phyloP scores from a whole-genome alignment of 1,140 invertebrate genomes.

The Arctopsyche grandis region DNA sequence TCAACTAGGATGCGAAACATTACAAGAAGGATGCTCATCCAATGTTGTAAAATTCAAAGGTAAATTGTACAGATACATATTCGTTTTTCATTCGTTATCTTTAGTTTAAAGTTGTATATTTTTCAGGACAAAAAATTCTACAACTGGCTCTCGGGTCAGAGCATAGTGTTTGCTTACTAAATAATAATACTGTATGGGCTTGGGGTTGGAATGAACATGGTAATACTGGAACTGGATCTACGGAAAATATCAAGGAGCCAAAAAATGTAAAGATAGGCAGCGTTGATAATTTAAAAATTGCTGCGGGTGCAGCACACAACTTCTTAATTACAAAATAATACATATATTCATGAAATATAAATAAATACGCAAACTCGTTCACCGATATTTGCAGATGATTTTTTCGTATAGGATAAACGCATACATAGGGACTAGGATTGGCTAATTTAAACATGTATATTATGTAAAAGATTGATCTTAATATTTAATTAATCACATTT shows the following conservation, averaged over 20 bases:
- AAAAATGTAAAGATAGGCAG: slow-evolving; percentile 20
- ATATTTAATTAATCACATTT: too few species aligned
- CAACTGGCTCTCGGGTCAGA: slow-evolving; percentile 79
- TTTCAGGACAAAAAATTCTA: slow-evolving; percentile 63
- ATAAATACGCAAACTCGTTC: too few species aligned
- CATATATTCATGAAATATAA: too few species aligned
- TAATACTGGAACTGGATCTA: slow-evolving; percentile 80
- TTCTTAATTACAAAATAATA: slow-evolving; percentile 56
- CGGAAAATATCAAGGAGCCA: slow-evolving; percentile 67
- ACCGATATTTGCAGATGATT: too few species aligned
- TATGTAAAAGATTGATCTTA: too few species aligned
- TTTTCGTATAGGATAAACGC: too few species aligned
- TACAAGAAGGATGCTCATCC: slow-evolving; percentile 31
- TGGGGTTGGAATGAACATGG: slow-evolving; percentile 95
- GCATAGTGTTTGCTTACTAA: slow-evolving; percentile 75
- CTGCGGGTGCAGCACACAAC: slow-evolving; percentile 63
- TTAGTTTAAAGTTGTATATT: not conserved
- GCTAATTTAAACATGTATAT: too few species aligned
- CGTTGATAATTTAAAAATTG: slow-evolving; percentile 56
- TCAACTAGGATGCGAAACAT: slow-evolving; percentile 69
- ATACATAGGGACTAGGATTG: too few species aligned
- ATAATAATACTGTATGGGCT: slow-evolving; percentile 71
- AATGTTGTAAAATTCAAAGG: slow-evolving; percentile 42
- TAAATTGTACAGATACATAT: slow-evolving; percentile 12
- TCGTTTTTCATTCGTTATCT: not conserved